Evolutionary conservation across 2,888 invertebrate species (phyloP).

Genomic region (Trichopoda pennipes): DNA sequence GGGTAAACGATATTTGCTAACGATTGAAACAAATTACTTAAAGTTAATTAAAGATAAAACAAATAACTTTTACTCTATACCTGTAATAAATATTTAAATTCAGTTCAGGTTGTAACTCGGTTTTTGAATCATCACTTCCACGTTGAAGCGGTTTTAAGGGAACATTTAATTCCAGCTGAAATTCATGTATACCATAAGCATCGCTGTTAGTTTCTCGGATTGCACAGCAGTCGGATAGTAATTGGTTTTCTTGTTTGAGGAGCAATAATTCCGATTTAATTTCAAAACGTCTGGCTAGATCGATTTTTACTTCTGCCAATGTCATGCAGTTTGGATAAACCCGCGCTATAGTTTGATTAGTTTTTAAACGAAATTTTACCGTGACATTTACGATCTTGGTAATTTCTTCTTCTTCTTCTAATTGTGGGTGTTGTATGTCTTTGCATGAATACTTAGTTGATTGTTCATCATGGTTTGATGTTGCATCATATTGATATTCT

Average conservation of each 20-base stretch:
- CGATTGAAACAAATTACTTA: neutral
- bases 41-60: neutral
- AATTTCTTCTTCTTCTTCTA: slow-evolving; percentile 67
- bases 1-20: slow-evolving; percentile 81
- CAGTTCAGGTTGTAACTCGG: slow-evolving; percentile 69
- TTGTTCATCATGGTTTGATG: neutral
- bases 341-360: slow-evolving; percentile 78
- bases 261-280: slow-evolving; percentile 82
- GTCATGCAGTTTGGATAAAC: slow-evolving; percentile 81
- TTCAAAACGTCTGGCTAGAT: slow-evolving; percentile 83
- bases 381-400: slow-evolving; percentile 78
- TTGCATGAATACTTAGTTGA: neutral
- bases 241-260: slow-evolving; percentile 81
- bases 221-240: slow-evolving; percentile 74
- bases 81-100: slow-evolving; percentile 79
- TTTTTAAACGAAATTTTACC: slow-evolving; percentile 79
- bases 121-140: slow-evolving; percentile 25
- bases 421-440: neutral
- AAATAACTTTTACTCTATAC: slow-evolving; percentile 70
- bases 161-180: slow-evolving; percentile 71
- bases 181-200: slow-evolving; percentile 79
- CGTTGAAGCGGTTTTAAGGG: neutral
- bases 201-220: slow-evolving; percentile 75
- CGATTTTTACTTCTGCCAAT: slow-evolving; percentile 84
- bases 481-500: neutral